Percentiles rank a stretch among this genome's conserved stretches.
Evolutionary conservation across 2,888 invertebrate species (phyloP).

Genomic region (Urechis unicinctus): DNA sequence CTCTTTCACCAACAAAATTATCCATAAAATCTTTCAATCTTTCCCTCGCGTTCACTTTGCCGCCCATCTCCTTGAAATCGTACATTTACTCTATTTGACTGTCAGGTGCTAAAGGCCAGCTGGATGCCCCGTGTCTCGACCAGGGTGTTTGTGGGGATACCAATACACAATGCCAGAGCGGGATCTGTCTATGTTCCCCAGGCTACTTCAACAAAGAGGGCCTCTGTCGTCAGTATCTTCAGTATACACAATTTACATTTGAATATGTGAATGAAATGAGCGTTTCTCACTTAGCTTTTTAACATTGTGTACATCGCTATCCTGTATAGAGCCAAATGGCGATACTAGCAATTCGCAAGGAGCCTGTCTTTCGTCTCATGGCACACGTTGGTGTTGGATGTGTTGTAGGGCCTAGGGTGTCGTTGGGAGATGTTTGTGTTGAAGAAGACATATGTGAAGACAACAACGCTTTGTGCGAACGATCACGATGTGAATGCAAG

Average conservation of each 20-base stretch:
- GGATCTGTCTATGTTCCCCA: conserved; percentile 9
- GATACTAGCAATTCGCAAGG: too few species aligned
- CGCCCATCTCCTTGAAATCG: too few species aligned
- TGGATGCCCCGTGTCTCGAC: conserved; percentile 8
- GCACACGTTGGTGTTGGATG: too few species aligned
- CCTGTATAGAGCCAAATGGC: too few species aligned
- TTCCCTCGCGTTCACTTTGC: too few species aligned
- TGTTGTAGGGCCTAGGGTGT: conserved; percentile 7
- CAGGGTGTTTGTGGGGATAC: conserved; percentile 3
- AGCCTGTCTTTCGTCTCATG: too few species aligned
- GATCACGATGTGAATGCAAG: conserved; percentile 17
- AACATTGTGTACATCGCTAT: not conserved
- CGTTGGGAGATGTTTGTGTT: conserved; percentile 9
- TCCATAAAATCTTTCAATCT: not conserved
- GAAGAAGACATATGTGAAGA: conserved; percentile 15
- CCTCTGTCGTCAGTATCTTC: conserved; percentile 12
- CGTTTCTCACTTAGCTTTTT: not conserved
- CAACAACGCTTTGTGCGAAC: conserved; percentile 13
- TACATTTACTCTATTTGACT: too few species aligned
- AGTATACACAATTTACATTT: not conserved
- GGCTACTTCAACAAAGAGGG: conserved; percentile 10
- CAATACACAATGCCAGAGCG: conserved; percentile 9
- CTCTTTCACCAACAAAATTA: too few species aligned
- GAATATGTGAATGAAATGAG: too few species aligned
- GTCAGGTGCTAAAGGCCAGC: conserved; percentile 4